A percentile compares a stretch with the other conserved stretches of the same genome.
Conservation (phyloP, 2,888 invertebrate genomes). For the Gisinianus flammeolus region DNA sequence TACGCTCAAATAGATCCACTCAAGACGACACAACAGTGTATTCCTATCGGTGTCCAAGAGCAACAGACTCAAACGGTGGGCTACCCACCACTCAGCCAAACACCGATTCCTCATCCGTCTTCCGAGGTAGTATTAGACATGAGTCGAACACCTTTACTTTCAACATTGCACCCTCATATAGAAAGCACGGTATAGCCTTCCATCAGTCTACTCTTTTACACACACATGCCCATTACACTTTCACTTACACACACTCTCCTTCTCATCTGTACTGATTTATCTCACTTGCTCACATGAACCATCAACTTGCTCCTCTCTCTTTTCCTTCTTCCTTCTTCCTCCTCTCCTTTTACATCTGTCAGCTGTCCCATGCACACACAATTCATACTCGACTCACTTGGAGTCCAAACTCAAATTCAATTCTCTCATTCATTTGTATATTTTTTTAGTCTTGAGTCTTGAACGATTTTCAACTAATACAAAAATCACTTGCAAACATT, state of each 20-base stretch:
- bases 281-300: no score
- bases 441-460: no score
- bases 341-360: neutral
- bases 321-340: neutral
- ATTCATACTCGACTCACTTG: no score
- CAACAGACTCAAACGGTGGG: constrained; percentile 59
- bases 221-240: neutral
- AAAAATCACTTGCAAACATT: no score
- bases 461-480: no score
- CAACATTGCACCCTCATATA: constrained; percentile 48
- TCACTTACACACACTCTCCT: neutral
- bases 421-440: no score
- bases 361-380: neutral
- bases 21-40: constrained; percentile 57
- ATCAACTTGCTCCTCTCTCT: no score
- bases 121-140: constrained; percentile 56
- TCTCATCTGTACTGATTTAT: no score
- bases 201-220: neutral
- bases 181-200: constrained; percentile 59
- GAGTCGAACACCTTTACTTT: constrained; percentile 45
- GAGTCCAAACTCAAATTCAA: no score
- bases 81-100: constrained; percentile 59
- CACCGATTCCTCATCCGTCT: constrained; percentile 63
- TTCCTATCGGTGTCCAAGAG: constrained; percentile 51
- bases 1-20: constrained; percentile 67